These are phyloP conservation scores for Crocodylus rhombifer DNA, from an alignment of 2,797 vertebrate genomes.

Conservation along the genomic window DNA sequence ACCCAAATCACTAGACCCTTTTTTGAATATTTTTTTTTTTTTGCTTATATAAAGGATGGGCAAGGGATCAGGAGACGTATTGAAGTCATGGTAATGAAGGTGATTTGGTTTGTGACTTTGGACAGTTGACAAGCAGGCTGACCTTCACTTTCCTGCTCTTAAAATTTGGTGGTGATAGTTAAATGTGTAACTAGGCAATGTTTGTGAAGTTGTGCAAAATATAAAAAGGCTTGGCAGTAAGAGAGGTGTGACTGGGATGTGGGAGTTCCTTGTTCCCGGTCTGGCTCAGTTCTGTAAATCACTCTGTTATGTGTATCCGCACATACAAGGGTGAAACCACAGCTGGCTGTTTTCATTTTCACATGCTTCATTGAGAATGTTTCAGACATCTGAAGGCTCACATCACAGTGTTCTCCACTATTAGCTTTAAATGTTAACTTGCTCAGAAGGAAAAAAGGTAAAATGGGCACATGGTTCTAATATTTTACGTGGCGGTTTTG, in stretches of 20 bases:
- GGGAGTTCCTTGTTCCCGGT: background rate
- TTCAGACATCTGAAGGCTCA: background rate
- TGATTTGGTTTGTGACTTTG: conserved; percentile 9
- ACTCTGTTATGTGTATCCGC: background rate
- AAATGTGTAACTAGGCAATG: conserved; percentile 34
- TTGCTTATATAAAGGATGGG: background rate
- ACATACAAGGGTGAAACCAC: background rate
- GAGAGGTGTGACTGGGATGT: background rate
- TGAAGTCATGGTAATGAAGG: background rate
- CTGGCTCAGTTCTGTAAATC: background rate
- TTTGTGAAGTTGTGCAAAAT: background rate
- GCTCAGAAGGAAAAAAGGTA: background rate
- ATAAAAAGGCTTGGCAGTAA: background rate
- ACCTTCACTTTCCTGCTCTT: conserved; percentile 3
- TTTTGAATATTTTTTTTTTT: background rate
- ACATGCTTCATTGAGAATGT: background rate
- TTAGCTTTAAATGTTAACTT: background rate
- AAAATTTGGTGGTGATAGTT: conserved; percentile 37
- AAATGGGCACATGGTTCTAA: background rate
- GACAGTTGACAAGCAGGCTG: conserved; percentile 15
- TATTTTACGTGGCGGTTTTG: background rate
- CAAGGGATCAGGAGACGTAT: background rate
- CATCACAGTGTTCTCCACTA: background rate
- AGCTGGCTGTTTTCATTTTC: background rate
- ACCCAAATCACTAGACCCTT: background rate